Percentiles rank a stretch among this genome's conserved stretches.
Conservation (phyloP, 2,797 vertebrate genomes). For the Coracias cyanogaster region DNA sequence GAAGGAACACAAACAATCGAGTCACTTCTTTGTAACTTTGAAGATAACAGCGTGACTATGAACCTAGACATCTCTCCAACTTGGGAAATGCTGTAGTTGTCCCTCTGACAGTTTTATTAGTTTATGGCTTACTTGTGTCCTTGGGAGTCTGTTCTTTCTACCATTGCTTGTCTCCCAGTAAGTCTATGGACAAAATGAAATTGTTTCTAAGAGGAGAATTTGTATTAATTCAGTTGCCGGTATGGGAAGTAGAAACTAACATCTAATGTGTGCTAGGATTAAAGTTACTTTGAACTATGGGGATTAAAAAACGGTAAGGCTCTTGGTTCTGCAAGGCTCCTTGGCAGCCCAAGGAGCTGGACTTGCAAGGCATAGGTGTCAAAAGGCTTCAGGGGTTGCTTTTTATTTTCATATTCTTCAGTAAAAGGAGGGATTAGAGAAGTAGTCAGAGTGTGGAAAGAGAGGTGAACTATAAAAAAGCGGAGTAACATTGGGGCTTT, state of each 20-base stretch:
- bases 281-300: neutral
- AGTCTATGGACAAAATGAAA: neutral
- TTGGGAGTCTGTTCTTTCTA: neutral
- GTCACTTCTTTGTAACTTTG: neutral
- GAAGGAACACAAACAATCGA: conserved; percentile 23
- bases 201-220: neutral
- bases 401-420: neutral
- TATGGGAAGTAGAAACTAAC: neutral
- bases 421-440: neutral
- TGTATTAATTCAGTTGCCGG: neutral
- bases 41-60: neutral
- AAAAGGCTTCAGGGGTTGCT: neutral
- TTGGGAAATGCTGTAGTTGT: conserved; percentile 1
- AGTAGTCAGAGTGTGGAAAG: neutral
- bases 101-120: neutral
- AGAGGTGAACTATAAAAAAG: neutral
- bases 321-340: neutral
- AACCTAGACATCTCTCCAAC: neutral
- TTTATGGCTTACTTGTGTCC: neutral
- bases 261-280: neutral
- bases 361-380: neutral
- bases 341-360: neutral
- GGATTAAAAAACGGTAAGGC: neutral
- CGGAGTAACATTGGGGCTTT: neutral
- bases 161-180: neutral